Conservation (phyloP, 2,797 vertebrate species). For the Decapterus maruadsi region DNA sequence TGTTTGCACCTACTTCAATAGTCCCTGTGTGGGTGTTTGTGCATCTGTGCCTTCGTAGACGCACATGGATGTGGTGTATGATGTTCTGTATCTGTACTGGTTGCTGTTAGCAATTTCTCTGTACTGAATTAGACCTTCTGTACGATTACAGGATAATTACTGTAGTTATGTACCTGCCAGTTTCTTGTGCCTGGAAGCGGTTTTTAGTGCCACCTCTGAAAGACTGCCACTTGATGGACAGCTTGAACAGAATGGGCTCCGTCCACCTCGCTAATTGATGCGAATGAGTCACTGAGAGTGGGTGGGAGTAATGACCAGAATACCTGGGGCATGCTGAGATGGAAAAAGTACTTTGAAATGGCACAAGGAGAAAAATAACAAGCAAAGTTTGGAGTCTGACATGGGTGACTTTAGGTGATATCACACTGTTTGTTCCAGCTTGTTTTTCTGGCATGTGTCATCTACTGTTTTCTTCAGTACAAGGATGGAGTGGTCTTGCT, state of each 20-base stretch:
- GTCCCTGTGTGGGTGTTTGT: slow-evolving; percentile 40
- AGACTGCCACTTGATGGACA: slow-evolving; percentile 60
- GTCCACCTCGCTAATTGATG: slow-evolving; percentile 61
- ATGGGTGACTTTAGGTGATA: background rate
- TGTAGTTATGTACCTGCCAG: slow-evolving; percentile 72
- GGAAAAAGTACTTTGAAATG: slow-evolving; percentile 35
- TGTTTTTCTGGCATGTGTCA: background rate
- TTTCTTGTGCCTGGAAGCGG: slow-evolving; percentile 49
- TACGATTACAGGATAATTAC: slow-evolving; percentile 67
- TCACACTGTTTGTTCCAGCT: background rate
- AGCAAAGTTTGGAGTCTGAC: slow-evolving; percentile 1
- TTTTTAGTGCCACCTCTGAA: slow-evolving; percentile 67
- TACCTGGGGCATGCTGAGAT: slow-evolving; percentile 53
- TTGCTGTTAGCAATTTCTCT: slow-evolving; percentile 33
- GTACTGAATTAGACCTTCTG: slow-evolving; percentile 56
- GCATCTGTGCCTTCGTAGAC: slow-evolving; percentile 42
- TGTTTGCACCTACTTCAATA: slow-evolving; percentile 43
- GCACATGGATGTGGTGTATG: slow-evolving; percentile 21
- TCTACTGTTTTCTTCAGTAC: background rate
- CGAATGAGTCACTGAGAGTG: slow-evolving; percentile 66
- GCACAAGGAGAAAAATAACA: slow-evolving; percentile 12
- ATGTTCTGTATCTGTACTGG: slow-evolving; percentile 1
- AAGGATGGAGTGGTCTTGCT: background rate
- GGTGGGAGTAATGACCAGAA: slow-evolving; percentile 60
- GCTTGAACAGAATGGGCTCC: slow-evolving; percentile 61